phyloP scores from a whole-genome alignment of 2,888 invertebrate species.

The Drosophila paranaensis region DNA sequence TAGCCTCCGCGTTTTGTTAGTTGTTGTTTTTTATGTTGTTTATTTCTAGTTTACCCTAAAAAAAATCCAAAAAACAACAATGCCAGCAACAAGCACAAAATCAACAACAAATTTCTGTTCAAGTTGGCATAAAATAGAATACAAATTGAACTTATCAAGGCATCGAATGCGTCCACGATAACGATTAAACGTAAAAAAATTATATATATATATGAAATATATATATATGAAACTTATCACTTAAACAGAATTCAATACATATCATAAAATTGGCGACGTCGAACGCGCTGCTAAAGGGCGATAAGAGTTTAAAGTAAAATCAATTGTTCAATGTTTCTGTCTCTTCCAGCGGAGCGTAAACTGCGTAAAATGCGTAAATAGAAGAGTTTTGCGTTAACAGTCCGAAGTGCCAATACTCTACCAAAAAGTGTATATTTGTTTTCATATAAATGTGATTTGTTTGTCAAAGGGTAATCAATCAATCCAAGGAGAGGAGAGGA shows the following conservation, averaged over 20 bases:
- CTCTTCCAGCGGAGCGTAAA: neutral
- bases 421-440: neutral
- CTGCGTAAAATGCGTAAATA: neutral
- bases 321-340: conserved; percentile 15
- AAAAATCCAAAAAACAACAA: conserved; percentile 16
- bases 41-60: conserved; percentile 40
- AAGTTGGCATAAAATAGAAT: conserved; percentile 72
- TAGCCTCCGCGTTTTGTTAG: conserved; percentile 18
- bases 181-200: conserved; percentile 58
- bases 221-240: conserved; percentile 21
- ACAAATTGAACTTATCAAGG: conserved; percentile 77
- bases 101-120: conserved; percentile 53
- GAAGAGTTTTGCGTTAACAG: neutral
- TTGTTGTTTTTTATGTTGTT: conserved; percentile 28
- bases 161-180: conserved; percentile 65
- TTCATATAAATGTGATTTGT: too few relatives aligned
- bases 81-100: conserved; percentile 31
- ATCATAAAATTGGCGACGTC: conserved; percentile 33
- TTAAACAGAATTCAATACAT: conserved; percentile 30
- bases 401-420: neutral
- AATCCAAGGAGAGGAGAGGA: too few relatives aligned
- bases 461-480: too few relatives aligned
- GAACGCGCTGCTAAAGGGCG: conserved; percentile 11
- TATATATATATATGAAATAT: neutral
- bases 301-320: conserved; percentile 56